Conservation (phyloP, 2,888 invertebrate species). For the Beris morrisii region DNA sequence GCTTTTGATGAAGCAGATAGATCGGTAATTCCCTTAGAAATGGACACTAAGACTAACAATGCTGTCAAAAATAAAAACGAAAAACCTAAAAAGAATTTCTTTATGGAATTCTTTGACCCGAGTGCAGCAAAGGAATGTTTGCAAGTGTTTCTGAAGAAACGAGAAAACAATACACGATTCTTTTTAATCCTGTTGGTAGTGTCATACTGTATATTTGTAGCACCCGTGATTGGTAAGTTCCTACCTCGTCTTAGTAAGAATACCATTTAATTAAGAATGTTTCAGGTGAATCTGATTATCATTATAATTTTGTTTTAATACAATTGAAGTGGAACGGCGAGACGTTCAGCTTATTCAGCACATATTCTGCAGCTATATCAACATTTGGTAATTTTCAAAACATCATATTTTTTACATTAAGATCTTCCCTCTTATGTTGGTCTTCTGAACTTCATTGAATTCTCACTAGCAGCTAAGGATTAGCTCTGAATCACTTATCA, state of each 20-base stretch:
- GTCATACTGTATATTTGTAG: constrained; percentile 51
- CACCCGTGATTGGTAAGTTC: constrained; percentile 46
- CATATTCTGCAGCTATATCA: constrained; percentile 49
- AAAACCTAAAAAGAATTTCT: constrained; percentile 40
- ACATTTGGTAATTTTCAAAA: constrained; percentile 43
- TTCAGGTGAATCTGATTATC: constrained; percentile 51
- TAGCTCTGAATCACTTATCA: too few species aligned
- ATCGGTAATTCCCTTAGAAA: constrained; percentile 2
- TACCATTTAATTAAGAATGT: neutral
- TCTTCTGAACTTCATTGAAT: too few species aligned
- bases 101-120: constrained; percentile 53
- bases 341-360: constrained; percentile 50
- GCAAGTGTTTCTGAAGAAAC: constrained; percentile 49
- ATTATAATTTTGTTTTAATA: constrained; percentile 51
- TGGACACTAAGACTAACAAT: constrained; percentile 9
- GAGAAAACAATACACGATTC: constrained; percentile 49
- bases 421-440: too few species aligned
- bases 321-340: constrained; percentile 54
- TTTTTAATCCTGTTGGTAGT: constrained; percentile 47
- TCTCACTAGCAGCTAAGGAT: too few species aligned
- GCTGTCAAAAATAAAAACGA: constrained; percentile 2
- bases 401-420: too few species aligned
- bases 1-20: constrained; percentile 35
- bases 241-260: neutral
- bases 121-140: constrained; percentile 51